These are phyloP conservation scores for Xanthorhoe designata DNA, from an alignment of 2,888 invertebrate species.

Conservation along the genomic window DNA sequence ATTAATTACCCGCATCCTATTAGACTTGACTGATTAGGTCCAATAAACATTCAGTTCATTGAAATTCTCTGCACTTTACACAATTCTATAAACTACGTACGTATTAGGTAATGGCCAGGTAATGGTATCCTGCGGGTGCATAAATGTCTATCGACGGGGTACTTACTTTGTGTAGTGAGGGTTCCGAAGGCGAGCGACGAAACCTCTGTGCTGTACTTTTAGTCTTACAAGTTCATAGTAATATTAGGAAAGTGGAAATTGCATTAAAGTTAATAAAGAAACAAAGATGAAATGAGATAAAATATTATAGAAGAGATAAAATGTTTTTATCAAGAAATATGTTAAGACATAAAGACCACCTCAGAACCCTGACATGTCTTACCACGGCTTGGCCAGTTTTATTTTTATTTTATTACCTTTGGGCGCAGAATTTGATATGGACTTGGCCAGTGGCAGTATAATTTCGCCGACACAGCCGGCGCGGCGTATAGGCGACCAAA, in stretches of 20 bases:
- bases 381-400: slow-evolving; percentile 27
- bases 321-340: too few relatives aligned
- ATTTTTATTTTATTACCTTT: slow-evolving; percentile 75
- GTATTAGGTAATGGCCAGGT: slow-evolving; percentile 57
- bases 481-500: slow-evolving; percentile 73
- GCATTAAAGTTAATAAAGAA: neutral
- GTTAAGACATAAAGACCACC: too few relatives aligned
- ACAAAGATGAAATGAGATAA: neutral
- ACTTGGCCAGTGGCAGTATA: slow-evolving; percentile 76
- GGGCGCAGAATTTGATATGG: slow-evolving; percentile 75
- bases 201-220: neutral
- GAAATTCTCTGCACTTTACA: slow-evolving; percentile 9
- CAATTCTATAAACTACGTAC: slow-evolving; percentile 4
- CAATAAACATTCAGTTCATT: slow-evolving; percentile 37
- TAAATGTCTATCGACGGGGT: slow-evolving; percentile 64
- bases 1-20: slow-evolving; percentile 61
- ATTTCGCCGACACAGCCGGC: slow-evolving; percentile 74
- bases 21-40: slow-evolving; percentile 59
- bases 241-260: neutral
- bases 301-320: too few relatives aligned
- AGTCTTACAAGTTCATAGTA: neutral
- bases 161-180: neutral
- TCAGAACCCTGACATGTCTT: neutral
- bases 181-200: neutral
- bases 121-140: slow-evolving; percentile 55